Conservation (phyloP, 2,888 invertebrate species). For the Blomia tropicalis region DNA sequence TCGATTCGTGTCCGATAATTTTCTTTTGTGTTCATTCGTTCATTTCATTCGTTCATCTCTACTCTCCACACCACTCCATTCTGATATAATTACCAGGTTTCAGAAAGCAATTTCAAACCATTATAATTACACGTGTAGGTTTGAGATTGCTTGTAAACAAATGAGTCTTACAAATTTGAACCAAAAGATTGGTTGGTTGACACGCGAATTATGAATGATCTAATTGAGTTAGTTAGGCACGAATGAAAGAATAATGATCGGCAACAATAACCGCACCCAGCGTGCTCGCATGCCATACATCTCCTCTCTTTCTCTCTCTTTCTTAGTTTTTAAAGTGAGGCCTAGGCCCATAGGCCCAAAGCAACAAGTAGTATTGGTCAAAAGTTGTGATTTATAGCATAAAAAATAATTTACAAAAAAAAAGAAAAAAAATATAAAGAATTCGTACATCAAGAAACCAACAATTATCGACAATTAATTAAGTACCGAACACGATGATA, state of each 20-base stretch:
- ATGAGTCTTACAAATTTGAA: neutral
- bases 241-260: neutral
- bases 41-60: too few relatives aligned
- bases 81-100: neutral
- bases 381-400: neutral
- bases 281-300: neutral
- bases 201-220: slow-evolving; percentile 14
- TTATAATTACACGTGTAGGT: neutral
- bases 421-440: neutral
- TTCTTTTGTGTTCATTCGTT: too few relatives aligned
- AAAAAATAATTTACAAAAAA: neutral
- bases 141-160: neutral
- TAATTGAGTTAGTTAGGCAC: slow-evolving; percentile 9
- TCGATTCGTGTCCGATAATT: too few relatives aligned
- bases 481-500: neutral
- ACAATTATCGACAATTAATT: slow-evolving; percentile 10
- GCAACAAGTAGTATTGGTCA: neutral
- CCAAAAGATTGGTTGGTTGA: too few relatives aligned
- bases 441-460: neutral
- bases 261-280: slow-evolving; percentile 6
- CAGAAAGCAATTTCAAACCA: too few relatives aligned
- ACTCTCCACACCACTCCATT: neutral
- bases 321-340: too few relatives aligned
- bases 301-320: neutral
- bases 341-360: slow-evolving; percentile 3